Conservation (phyloP, 2,113 vertebrate species). For the Gymnocephalus cernua region DNA sequence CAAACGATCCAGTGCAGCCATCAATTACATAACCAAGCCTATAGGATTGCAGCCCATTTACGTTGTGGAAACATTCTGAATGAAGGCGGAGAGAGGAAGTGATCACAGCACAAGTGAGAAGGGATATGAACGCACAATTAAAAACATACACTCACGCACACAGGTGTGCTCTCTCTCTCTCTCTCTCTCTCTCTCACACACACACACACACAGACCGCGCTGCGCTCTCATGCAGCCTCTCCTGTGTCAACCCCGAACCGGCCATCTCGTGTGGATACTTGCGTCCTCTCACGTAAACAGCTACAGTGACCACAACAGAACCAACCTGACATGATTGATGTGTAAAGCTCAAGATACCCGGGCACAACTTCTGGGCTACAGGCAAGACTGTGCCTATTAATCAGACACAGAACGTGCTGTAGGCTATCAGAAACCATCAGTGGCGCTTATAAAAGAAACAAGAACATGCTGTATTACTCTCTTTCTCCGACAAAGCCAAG, state of each 20-base stretch:
- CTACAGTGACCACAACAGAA: conserved; percentile 21
- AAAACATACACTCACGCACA: conserved; percentile 7
- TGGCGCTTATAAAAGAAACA: conserved; percentile 26
- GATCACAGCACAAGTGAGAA: conserved; percentile 42
- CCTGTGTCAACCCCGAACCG: conserved; percentile 41
- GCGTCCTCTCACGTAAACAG: not conserved
- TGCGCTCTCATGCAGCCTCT: conserved; percentile 28
- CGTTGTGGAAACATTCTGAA: conserved; percentile 58
- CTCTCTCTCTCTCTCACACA: not conserved
- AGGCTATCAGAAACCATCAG: not conserved
- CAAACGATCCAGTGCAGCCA: conserved; percentile 56
- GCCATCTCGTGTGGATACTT: not conserved
- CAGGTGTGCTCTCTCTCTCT: not conserved
- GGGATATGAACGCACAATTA: conserved; percentile 22
- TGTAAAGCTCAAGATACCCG: conserved; percentile 35
- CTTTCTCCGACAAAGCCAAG: conserved; percentile 68
- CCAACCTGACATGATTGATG: conserved; percentile 44
- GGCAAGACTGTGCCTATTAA: conserved; percentile 8
- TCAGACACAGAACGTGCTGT: conserved; percentile 24
- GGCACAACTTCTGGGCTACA: conserved; percentile 54
- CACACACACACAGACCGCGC: conserved; percentile 45
- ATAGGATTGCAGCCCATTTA: conserved; percentile 63
- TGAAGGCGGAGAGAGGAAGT: conserved; percentile 50
- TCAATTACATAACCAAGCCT: conserved; percentile 67
- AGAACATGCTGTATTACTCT: conserved; percentile 64